Percentiles rank a stretch among this genome's conserved stretches.
phyloP scores from a whole-genome alignment of 2,113 vertebrate genomes.

The Catharus fuscescens region DNA sequence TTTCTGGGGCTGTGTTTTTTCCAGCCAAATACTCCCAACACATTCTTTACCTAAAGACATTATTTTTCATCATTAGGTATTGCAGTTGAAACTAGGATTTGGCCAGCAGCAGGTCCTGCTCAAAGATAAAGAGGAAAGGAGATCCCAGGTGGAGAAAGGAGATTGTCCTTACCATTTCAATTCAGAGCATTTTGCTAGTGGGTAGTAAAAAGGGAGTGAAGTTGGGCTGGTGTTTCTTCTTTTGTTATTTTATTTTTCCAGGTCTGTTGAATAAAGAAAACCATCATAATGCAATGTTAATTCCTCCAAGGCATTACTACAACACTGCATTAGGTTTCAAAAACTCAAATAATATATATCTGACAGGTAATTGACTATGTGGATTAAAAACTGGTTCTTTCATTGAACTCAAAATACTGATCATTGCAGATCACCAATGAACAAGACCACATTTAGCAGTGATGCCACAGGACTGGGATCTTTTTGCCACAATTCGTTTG shows the following conservation, averaged over 20 bases:
- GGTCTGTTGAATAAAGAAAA: not conserved
- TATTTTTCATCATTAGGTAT: not conserved
- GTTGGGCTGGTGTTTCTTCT: not conserved
- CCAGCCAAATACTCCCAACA: not conserved
- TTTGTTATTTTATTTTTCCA: not conserved
- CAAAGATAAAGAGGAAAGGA: not conserved
- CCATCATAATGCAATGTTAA: not conserved
- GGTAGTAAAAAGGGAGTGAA: not conserved
- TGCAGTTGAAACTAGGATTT: not conserved
- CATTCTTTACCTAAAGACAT: not conserved
- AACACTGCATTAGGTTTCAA: not conserved
- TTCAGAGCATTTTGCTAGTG: not conserved
- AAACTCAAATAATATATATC: not conserved
- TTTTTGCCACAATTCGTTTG: not conserved
- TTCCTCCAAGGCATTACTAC: not conserved
- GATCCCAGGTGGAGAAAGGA: not conserved
- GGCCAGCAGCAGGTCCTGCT: not conserved
- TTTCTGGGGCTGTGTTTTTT: not conserved
- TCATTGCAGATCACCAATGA: not conserved
- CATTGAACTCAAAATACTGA: not conserved
- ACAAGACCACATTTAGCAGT: accelerated
- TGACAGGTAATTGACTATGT: not conserved
- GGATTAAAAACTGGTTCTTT: not conserved
- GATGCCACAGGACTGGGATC: not conserved
- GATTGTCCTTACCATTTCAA: not conserved